Evolutionary conservation across 2,797 vertebrate genomes (phyloP).

Genomic region (Propithecus deckenii): DNA sequence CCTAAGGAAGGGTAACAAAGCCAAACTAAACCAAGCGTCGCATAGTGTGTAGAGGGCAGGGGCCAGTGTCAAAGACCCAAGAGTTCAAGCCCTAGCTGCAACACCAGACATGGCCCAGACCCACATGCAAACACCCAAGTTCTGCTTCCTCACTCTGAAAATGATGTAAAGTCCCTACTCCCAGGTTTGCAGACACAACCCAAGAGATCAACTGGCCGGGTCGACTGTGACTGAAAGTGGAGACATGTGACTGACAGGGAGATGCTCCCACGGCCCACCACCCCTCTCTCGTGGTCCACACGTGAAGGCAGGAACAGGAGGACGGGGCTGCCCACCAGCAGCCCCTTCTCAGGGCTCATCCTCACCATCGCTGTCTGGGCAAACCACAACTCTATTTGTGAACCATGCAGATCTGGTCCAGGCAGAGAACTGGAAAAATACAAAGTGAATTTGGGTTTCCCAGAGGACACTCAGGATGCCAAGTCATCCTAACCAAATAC

Average conservation of each 20-base stretch:
- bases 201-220: fast-evolving
- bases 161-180: no score
- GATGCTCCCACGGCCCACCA: neutral
- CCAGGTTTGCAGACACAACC: neutral
- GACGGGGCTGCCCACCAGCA: fast-evolving
- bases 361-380: neutral
- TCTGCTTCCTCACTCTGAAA: neutral
- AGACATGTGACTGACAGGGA: neutral
- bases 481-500: neutral
- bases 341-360: neutral
- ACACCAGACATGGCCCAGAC: fast-evolving
- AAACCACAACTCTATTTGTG: neutral
- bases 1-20: neutral
- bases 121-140: neutral
- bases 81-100: neutral
- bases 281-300: fast-evolving
- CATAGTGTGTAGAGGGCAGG: neutral
- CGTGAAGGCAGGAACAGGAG: neutral
- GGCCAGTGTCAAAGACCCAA: fast-evolving
- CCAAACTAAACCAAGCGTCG: neutral
- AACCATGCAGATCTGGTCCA: neutral
- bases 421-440: neutral
- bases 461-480: neutral
- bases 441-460: neutral
- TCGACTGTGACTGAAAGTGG: fast-evolving